These are phyloP conservation scores for Phalanger gymnotis DNA, from an alignment of 2,797 vertebrate species.

Conservation along the genomic window DNA sequence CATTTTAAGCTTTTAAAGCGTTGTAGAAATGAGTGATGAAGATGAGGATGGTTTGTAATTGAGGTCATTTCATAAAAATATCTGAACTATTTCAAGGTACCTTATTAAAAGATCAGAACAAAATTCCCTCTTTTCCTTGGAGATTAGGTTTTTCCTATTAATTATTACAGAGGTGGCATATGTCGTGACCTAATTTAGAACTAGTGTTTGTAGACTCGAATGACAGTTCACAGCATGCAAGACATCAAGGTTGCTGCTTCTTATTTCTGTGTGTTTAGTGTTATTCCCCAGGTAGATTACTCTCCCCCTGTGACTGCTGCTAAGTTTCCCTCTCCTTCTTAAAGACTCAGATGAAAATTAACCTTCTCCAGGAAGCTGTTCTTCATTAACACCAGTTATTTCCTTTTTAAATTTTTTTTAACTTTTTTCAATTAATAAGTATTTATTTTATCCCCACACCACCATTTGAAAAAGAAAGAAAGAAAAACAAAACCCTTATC, in stretches of 20 bases:
- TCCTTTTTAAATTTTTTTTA: neutral
- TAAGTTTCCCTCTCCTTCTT: neutral
- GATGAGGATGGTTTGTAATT: neutral
- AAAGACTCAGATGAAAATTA: neutral
- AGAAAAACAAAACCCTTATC: neutral
- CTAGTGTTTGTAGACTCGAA: neutral
- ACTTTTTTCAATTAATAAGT: neutral
- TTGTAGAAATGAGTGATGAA: neutral
- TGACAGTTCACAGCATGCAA: neutral
- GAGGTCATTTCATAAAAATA: constrained; percentile 36
- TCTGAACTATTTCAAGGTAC: neutral
- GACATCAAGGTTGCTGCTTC: neutral
- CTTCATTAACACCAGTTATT: neutral
- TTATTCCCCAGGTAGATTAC: neutral
- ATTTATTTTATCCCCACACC: neutral
- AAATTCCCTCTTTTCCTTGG: neutral
- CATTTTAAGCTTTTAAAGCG: neutral
- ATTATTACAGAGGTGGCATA: neutral
- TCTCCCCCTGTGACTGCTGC: neutral
- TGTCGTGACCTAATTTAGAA: constrained; percentile 39
- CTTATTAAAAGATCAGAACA: neutral
- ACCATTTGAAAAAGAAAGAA: neutral
- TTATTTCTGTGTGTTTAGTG: neutral
- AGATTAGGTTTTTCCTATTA: constrained; percentile 1
- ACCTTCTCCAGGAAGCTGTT: neutral